phyloP scores from a whole-genome alignment of 2,797 vertebrate genomes.

The Anguilla pacifica region DNA sequence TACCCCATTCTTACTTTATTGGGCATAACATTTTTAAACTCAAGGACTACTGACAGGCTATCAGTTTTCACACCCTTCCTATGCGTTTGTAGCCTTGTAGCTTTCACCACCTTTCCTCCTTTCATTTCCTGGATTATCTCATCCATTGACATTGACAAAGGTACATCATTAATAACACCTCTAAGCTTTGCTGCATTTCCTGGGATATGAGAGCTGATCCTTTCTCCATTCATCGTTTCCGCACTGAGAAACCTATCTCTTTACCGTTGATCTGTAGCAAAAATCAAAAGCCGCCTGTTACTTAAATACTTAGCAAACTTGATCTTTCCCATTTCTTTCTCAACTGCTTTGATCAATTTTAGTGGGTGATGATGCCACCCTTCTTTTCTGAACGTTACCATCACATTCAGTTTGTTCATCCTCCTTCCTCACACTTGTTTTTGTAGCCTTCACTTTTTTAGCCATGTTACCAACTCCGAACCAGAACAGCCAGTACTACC shows the following conservation, averaged over 20 bases:
- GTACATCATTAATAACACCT: neutral
- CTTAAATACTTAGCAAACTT: neutral
- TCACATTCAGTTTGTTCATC: neutral
- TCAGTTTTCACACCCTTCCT: neutral
- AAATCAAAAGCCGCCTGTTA: neutral
- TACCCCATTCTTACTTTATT: neutral
- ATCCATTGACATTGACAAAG: neutral
- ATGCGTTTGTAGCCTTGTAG: neutral
- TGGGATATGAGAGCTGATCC: neutral
- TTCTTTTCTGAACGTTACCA: neutral
- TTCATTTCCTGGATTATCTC: conserved; percentile 9
- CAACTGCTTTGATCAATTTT: neutral
- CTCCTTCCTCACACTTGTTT: neutral
- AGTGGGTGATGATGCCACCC: neutral
- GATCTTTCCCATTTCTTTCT: too few relatives aligned
- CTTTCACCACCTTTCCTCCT: neutral
- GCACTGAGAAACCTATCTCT: neutral
- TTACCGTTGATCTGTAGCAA: conserved; percentile 1
- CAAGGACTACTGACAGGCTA: neutral
- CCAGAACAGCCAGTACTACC: too few relatives aligned
- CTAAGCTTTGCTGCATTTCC: neutral
- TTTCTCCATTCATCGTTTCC: neutral
- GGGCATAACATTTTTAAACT: neutral
- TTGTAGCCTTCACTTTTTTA: neutral
- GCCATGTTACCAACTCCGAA: neutral